Conservation (phyloP, 92 coral and sea anemone genomes). For the Epizoanthus rinbou region DNA sequence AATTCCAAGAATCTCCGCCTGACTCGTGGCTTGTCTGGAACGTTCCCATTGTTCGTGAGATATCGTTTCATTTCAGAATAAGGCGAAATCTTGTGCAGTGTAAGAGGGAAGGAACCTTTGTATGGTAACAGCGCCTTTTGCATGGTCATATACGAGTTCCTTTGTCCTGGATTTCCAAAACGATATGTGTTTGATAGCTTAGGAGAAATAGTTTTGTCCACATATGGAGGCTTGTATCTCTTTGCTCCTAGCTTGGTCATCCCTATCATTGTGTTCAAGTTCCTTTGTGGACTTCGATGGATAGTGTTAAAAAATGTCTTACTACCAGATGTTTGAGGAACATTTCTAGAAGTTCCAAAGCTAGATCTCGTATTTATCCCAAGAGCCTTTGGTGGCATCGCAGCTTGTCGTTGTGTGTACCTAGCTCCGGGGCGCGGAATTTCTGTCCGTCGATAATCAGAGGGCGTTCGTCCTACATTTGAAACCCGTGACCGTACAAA, state of each 20-base stretch:
- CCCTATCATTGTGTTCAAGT: not conserved
- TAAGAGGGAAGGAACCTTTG: conserved; percentile 62
- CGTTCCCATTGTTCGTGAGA: conserved; percentile 36
- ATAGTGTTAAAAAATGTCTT: not conserved
- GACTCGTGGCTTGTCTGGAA: conserved; percentile 48
- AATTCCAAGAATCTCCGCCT: conserved; percentile 63
- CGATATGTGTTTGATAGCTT: not conserved
- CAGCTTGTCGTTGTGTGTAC: not conserved
- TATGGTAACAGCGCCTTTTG: conserved; percentile 43
- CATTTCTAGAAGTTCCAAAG: not conserved
- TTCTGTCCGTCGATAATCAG: conserved; percentile 27
- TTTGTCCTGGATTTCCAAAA: not conserved
- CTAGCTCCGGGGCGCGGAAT: conserved; percentile 4
- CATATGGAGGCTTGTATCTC: not conserved
- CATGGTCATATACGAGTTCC: not conserved
- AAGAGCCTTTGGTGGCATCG: not conserved
- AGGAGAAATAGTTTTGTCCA: not conserved
- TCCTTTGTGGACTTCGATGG: not conserved
- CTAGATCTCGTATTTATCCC: not conserved
- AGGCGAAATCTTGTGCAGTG: conserved; percentile 62
- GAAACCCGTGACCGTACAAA: conserved; percentile 20
- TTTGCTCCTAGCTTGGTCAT: not conserved
- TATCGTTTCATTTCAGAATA: conserved; percentile 52
- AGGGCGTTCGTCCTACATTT: conserved; percentile 20
- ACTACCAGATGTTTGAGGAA: not conserved